phyloP scores from a whole-genome alignment of 2,888 invertebrate species.

The Trissolcus japonicus region DNA sequence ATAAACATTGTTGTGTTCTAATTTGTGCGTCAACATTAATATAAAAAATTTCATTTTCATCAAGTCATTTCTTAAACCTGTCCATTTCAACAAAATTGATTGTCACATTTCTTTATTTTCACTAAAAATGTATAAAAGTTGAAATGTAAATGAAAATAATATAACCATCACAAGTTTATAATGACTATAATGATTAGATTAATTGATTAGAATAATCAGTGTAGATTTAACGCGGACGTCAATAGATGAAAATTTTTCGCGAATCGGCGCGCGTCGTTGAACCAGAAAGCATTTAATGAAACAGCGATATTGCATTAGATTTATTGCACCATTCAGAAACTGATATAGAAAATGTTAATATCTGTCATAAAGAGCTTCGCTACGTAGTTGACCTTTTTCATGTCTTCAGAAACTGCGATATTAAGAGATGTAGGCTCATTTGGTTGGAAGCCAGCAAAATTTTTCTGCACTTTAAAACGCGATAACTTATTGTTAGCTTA shows the following conservation, averaged over 20 bases:
- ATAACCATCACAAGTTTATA: no score
- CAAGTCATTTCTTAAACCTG: no score
- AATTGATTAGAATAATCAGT: constrained; percentile 42
- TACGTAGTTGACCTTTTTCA: constrained; percentile 54
- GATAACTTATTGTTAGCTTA: constrained; percentile 54
- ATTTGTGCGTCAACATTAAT: no score
- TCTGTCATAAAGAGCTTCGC: constrained; percentile 49
- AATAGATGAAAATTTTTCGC: constrained; percentile 17
- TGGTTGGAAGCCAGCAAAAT: constrained; percentile 53
- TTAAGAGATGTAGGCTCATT: constrained; percentile 55
- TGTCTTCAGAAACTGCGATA: constrained; percentile 48
- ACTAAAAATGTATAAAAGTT: no score
- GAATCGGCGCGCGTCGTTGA: constrained; percentile 30
- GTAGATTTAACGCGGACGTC: constrained; percentile 45
- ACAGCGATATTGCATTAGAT: constrained; percentile 46
- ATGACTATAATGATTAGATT: no score
- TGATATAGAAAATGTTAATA: constrained; percentile 55
- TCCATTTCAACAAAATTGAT: no score
- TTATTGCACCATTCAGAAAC: constrained; percentile 49
- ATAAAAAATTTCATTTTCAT: no score
- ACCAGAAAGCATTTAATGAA: constrained; percentile 40
- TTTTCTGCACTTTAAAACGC: constrained; percentile 51
- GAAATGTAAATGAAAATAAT: no score
- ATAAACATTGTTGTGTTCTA: no score
- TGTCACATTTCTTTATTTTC: no score